These are phyloP conservation scores for Eumacrocentrus americanus DNA, from an alignment of 2,888 invertebrate genomes.

Conservation along the genomic window DNA sequence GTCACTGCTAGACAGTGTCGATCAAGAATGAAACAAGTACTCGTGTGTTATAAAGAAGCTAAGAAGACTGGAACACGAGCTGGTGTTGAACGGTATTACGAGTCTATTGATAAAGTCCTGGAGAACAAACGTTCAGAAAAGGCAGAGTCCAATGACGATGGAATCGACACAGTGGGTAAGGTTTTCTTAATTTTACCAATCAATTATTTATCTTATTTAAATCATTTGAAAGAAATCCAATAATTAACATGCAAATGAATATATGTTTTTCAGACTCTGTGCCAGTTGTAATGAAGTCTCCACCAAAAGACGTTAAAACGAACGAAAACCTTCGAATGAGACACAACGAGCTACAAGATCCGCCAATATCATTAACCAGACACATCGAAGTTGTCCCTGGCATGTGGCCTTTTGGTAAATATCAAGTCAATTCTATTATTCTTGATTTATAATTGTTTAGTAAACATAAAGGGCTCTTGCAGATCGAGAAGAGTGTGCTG, in stretches of 20 bases:
- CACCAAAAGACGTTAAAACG: slow-evolving; percentile 57
- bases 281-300: slow-evolving; percentile 47
- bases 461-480: slow-evolving; percentile 31
- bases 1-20: slow-evolving; percentile 57
- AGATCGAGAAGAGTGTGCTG: slow-evolving; percentile 55
- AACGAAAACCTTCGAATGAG: slow-evolving; percentile 57
- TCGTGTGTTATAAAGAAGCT: slow-evolving; percentile 58
- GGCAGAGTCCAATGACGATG: slow-evolving; percentile 39
- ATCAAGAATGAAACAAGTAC: slow-evolving; percentile 59
- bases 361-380: slow-evolving; percentile 49
- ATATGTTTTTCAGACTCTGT: slow-evolving; percentile 44
- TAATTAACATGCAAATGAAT: too few relatives aligned
- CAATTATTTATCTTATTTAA: background rate
- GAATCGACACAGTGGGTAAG: slow-evolving; percentile 58
- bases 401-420: slow-evolving; percentile 48
- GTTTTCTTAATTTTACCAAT: too few relatives aligned
- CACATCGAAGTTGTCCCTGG: slow-evolving; percentile 54
- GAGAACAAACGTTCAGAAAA: slow-evolving; percentile 46
- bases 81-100: slow-evolving; percentile 58
- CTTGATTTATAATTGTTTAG: background rate
- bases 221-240: too few relatives aligned
- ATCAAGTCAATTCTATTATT: background rate
- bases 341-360: slow-evolving; percentile 52
- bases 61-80: slow-evolving; percentile 53
- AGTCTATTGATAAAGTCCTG: slow-evolving; percentile 55